Percentiles rank a stretch among this genome's conserved stretches.
phyloP scores from a whole-genome alignment of 2,797 vertebrate genomes.

The Catamblyrhynchus diadema region DNA sequence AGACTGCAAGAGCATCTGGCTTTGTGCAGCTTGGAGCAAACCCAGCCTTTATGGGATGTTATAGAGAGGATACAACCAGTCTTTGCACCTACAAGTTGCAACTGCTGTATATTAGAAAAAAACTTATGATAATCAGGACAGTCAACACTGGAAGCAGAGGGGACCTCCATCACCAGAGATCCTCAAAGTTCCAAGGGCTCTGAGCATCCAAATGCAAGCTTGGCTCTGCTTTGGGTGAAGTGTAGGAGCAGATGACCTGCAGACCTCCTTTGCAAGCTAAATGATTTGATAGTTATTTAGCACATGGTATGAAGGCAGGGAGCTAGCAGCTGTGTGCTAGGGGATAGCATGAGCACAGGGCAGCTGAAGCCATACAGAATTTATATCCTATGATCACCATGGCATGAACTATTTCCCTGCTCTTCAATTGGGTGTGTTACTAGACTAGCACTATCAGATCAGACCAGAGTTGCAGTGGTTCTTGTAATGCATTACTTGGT shows the following conservation, averaged over 20 bases:
- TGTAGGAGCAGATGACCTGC: neutral
- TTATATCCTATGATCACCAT: neutral
- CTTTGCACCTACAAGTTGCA: neutral
- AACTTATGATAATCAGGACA: neutral
- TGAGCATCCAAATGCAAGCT: neutral
- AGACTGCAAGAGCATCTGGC: neutral
- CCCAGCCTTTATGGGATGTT: neutral
- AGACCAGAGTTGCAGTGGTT: neutral
- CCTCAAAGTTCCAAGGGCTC: neutral
- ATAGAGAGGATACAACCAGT: neutral
- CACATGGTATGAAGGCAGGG: neutral
- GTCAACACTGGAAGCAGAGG: neutral
- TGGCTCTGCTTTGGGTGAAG: neutral
- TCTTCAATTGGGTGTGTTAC: neutral
- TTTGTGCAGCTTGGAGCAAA: neutral
- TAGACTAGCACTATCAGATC: neutral
- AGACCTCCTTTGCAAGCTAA: neutral
- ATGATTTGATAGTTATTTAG: neutral
- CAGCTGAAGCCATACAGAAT: neutral
- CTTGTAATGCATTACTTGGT: neutral
- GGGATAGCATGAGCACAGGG: neutral
- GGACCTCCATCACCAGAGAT: neutral
- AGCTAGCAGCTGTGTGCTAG: neutral
- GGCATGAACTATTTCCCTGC: neutral
- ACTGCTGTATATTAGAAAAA: neutral